Percentiles rank a stretch among this genome's conserved stretches.
These are phyloP conservation scores for Gymnothorax reevesii DNA, from an alignment of 2,797 vertebrate species.

Conservation along the genomic window DNA sequence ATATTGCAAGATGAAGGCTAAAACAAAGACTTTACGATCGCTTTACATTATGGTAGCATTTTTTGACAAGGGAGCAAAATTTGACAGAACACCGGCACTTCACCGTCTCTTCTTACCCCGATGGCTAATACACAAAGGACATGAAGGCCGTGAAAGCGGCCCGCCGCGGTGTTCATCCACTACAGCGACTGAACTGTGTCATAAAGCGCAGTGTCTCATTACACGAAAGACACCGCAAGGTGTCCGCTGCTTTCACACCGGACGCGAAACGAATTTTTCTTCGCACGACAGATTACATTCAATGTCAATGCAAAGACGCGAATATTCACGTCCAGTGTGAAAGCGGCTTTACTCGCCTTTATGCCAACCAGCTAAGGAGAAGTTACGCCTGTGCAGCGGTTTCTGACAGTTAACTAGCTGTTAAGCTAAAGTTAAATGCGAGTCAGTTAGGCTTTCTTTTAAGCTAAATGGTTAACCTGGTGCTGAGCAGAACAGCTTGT, in stretches of 20 bases:
- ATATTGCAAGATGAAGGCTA: too few relatives aligned
- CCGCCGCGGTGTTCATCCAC: not conserved
- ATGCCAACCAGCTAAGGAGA: not conserved
- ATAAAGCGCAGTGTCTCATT: too few relatives aligned
- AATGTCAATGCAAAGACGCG: too few relatives aligned
- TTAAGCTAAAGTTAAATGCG: not conserved
- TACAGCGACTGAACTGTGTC: not conserved
- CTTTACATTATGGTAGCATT: too few relatives aligned
- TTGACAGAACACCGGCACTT: too few relatives aligned
- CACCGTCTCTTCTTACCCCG: too few relatives aligned
- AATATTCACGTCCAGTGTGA: not conserved
- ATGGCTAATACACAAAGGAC: not conserved
- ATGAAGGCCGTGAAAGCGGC: not conserved
- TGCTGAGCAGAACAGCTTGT: not conserved
- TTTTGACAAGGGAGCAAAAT: too few relatives aligned
- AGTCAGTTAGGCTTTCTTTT: not conserved
- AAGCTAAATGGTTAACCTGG: not conserved
- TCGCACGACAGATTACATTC: too few relatives aligned
- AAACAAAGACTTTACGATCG: too few relatives aligned
- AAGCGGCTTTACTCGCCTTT: not conserved
- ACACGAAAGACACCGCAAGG: too few relatives aligned
- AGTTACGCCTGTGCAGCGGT: not conserved
- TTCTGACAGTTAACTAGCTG: not conserved
- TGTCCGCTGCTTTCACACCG: too few relatives aligned
- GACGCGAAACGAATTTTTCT: too few relatives aligned